A percentile compares a stretch with the other conserved stretches of the same genome.
phyloP scores from a whole-genome alignment of 2,888 invertebrate genomes.

The Eilema caniola region DNA sequence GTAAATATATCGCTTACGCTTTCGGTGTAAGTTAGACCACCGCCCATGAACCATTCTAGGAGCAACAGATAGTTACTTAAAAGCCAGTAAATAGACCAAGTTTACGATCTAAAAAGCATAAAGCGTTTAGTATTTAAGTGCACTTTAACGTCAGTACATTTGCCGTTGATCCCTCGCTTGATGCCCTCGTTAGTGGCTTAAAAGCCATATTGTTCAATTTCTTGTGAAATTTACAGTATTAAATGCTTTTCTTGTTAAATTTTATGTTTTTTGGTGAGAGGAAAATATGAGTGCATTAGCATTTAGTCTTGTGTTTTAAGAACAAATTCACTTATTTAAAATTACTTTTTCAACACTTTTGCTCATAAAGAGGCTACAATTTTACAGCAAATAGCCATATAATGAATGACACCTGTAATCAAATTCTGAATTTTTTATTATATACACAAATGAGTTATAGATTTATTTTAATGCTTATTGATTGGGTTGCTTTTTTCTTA shows the following conservation, averaged over 20 bases:
- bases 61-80: conserved; percentile 57
- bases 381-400: no score
- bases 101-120: conserved; percentile 57
- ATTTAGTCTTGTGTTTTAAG: background rate
- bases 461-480: no score
- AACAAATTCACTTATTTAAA: background rate
- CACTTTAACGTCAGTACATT: conserved; percentile 50
- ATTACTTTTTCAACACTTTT: background rate
- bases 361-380: no score
- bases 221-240: conserved; percentile 20
- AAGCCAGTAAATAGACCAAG: conserved; percentile 46
- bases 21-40: background rate
- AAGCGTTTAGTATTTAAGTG: conserved; percentile 59
- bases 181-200: conserved; percentile 40
- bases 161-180: conserved; percentile 39
- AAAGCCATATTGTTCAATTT: conserved; percentile 35
- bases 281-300: background rate
- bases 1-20: background rate
- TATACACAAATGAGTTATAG: no score
- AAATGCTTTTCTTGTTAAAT: conserved; percentile 24
- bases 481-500: no score
- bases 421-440: no score
- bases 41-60: conserved; percentile 23
- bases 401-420: no score
- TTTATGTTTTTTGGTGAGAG: conserved; percentile 7